These are phyloP conservation scores for Andricus quercusramuli DNA, from an alignment of 2,888 invertebrate genomes.

Conservation along the genomic window DNA sequence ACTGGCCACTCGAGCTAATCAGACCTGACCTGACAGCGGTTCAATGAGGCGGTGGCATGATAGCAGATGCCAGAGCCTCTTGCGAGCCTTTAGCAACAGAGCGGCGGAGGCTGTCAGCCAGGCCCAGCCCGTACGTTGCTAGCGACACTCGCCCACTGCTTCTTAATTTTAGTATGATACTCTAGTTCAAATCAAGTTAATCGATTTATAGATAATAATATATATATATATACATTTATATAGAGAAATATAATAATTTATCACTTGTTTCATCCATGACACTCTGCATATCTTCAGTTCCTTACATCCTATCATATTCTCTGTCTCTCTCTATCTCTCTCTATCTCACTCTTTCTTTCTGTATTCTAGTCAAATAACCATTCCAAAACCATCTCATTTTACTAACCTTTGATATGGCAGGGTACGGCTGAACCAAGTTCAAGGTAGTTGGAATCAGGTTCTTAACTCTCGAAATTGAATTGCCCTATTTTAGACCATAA, in stretches of 20 bases:
- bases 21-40: slow-evolving; percentile 71
- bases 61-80: slow-evolving; percentile 71
- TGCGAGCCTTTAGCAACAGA: slow-evolving; percentile 71
- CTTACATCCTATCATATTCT: slow-evolving; percentile 38
- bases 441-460: too few relatives aligned
- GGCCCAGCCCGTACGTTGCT: slow-evolving; percentile 78
- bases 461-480: too few relatives aligned
- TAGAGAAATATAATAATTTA: slow-evolving; percentile 15
- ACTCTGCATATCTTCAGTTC: slow-evolving; percentile 39
- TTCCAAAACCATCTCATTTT: slow-evolving; percentile 47
- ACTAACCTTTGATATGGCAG: slow-evolving; percentile 36
- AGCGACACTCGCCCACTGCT: slow-evolving; percentile 76
- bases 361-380: slow-evolving; percentile 42
- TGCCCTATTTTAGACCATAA: too few relatives aligned
- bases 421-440: too few relatives aligned
- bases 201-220: slow-evolving; percentile 53
- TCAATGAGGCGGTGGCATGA: slow-evolving; percentile 74
- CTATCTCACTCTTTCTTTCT: not conserved
- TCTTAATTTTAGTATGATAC: slow-evolving; percentile 67
- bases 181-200: slow-evolving; percentile 60
- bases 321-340: not conserved
- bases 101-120: slow-evolving; percentile 77
- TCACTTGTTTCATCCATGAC: slow-evolving; percentile 28
- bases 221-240: slow-evolving; percentile 22
- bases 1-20: slow-evolving; percentile 74